Conservation (phyloP, 2,113 vertebrate species). For the Glaucidium brasilianum region DNA sequence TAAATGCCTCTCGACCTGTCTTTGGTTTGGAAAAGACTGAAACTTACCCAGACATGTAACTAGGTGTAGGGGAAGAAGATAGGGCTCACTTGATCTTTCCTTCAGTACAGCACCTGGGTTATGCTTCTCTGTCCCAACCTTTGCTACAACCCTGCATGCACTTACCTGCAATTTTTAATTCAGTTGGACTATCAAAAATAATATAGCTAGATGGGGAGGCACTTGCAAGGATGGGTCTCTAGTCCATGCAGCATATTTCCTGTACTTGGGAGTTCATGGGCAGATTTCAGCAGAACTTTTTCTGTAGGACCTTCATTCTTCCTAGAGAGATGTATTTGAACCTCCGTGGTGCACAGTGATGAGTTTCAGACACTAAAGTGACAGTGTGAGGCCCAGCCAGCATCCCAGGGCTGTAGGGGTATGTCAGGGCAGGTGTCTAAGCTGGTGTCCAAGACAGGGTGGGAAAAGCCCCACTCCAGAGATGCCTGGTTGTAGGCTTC, state of each 20-base stretch:
- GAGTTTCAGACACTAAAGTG: not conserved
- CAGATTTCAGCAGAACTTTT: not conserved
- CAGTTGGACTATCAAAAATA: not conserved
- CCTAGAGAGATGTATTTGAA: not conserved
- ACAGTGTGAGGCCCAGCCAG: not conserved
- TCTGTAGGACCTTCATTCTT: not conserved
- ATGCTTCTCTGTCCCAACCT: not conserved
- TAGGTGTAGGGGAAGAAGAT: not conserved
- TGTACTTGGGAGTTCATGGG: not conserved
- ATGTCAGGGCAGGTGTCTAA: not conserved
- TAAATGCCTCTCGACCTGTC: not conserved
- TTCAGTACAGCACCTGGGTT: not conserved
- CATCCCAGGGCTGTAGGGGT: not conserved
- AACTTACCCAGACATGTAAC: not conserved
- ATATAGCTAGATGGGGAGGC: not conserved
- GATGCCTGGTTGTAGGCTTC: not conserved
- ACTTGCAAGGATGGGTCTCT: not conserved
- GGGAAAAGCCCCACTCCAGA: not conserved
- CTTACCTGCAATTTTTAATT: not conserved
- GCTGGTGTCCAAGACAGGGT: not conserved
- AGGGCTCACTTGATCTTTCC: not conserved
- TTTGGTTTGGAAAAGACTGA: not conserved
- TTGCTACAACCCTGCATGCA: not conserved
- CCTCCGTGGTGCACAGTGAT: not conserved
- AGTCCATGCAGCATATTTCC: not conserved